Evolutionary conservation across 2,888 invertebrate genomes (phyloP), one percentile per base, ranked within the genome.

Genomic region (Chesias legatella): DNA sequence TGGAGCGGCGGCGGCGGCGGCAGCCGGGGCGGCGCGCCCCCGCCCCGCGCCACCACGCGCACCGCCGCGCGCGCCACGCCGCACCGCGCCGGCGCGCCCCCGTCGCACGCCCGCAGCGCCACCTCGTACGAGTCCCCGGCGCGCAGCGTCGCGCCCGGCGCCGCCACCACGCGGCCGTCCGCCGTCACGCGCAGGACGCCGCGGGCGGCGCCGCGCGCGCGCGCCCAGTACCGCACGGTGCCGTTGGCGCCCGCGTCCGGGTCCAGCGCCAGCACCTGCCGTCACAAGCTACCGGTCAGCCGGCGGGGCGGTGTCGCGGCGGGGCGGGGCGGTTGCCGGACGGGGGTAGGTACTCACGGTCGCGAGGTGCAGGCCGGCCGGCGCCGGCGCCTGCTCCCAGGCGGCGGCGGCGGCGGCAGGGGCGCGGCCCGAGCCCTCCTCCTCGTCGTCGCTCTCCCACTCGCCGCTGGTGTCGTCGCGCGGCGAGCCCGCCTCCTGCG

Each of bases 111-210:
- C 62, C 93, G 93, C 56, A 95, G 91, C 94, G 80, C 68, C 36
- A 79, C 53, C 36, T 82, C 82, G 53, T 70, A 61, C 20, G 69
- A 35, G 53, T 60, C 71, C 31, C 93, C 93, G 52, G 91, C 90
- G 53, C 95, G 92, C 36, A 91, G 90, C 58, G 70, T 65, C 56
- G 73, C 66, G 25, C 64, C 58, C 43, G 92, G 91, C 51, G 92
- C 91, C 28, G 94, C 93, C 76, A 93, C 94, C 41, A 98, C 92
- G 67, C 95, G 92, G 7, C 98, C 98, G 7, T 85, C 84, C 10
- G 94, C 92, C 81, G 96, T 93, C 61, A 98, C 94, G 51, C 93
- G 93, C 84, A 98, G 95, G 68, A 92, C 92, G 17, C 94, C 93
- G 56, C 93, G 93, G 34, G 94, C 94, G 51, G 92, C 90, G 7